Base-by-base conservation (phyloP, 35 echinoderm and acorn worm species). In the Ophiothrix spiculata region DNA sequence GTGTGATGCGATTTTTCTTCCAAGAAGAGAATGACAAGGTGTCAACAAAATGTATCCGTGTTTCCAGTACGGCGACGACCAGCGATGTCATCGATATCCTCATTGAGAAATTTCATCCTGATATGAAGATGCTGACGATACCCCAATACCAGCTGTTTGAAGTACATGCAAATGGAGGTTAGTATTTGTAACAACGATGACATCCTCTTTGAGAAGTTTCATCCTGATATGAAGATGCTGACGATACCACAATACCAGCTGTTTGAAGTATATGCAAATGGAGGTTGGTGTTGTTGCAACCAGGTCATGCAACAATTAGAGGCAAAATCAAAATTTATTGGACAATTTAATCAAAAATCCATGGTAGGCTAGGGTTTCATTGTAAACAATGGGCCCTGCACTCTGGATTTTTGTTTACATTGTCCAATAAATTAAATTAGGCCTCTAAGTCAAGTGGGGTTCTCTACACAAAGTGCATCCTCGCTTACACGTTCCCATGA, bases 1-100 rank as follows among this genome's bases (percentile, higher is more conserved):
- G 96, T 54, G 96, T 94, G 56, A 94, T 99, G 96, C 93, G 96
- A 39, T 99, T 99, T 77, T 99, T 99, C 86, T 99, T 91, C 82
- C 96, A 99, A 91, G 96, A 99, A 38, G 91, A 87, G 17, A 75
- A 39, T 0, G 91, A 93, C 34, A 90, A 94, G 78, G 79, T 91
- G 6, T 88, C 96, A 60, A 91, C 96, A 80, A 99, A 99, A 79
- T 99, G 96, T 34, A 90, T 99, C 14, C 83, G 96, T 40, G 96
- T 99, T 32, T 91, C 91, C n/a, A 99, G 96, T 79, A 91, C 96
- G 31, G 96, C 96, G 12, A 94, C 89, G 23, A 90, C 92, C 1
- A 37, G 75, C 23, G 95, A 98, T 83, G 92, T 92, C 63, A 88
- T 89, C 77, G 83, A 99, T 16, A 89, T 82, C 1, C 86, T 99